Evolutionary conservation across 1,140 invertebrate genomes (phyloP), one percentile per base, ranked within the genome.

Genomic region (Sycophaga agraensis): DNA sequence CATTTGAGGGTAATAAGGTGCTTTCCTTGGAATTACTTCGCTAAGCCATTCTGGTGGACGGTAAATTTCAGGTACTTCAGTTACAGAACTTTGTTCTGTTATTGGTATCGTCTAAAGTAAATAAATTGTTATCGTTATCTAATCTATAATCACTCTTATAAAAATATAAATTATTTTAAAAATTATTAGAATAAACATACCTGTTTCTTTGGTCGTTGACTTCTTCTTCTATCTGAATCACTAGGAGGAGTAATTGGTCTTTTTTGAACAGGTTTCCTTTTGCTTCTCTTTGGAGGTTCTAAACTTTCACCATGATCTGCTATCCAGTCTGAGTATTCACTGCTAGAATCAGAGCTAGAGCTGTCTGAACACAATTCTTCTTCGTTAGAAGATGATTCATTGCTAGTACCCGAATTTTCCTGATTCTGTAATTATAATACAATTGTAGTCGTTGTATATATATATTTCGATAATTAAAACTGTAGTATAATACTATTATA

Each of bases 1-100:
- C 89, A 99, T 95, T 82, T 99, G 97, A 8, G 97, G 96, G 79
- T 97, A 95, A 82, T 98, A 99, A n/a, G 97, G 97, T 26, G 94
- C 89, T 82, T 96, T 96, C 55, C 92, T 87, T 7, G 96, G 96
- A 67, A 91, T 87, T 14, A 92, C 89, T 76, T 94, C 92, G 1
- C 93, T 93, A 31, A 99, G 84, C 96, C 96, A 99, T 73, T 97
- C 94, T 31, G 93, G 89, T 8, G 93, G 92, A 62, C 91, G 86
- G 82, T 88, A 97, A 62, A 84, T 81, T 77, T 93, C 90, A 6
- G 91, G 87, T 68, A 93, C 85, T 81, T 91, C 89, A 22, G 59
- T 67, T 9, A 66, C 39, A 64, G 54, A 79, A 39, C 69, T 68
- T 19, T 70, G 66, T 16, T 77, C 77, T 12, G 76, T 71, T 12